Conservation (phyloP, 1,140 invertebrate genomes). For the Gyrodactylus bullatarudis region DNA sequence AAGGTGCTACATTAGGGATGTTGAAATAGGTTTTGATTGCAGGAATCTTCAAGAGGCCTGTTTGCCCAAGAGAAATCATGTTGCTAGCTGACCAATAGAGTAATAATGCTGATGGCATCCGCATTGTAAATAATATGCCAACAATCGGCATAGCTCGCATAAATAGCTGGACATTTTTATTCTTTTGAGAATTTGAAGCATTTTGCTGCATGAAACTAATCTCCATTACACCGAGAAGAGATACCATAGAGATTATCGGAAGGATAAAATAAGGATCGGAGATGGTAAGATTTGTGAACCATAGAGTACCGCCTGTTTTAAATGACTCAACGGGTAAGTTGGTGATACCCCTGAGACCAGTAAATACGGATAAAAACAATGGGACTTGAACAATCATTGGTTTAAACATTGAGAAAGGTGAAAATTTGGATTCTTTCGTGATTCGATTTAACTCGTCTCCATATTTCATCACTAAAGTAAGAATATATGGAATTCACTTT, state of each 20-base stretch:
- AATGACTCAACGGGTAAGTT: constrained; percentile 52
- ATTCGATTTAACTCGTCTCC: neutral
- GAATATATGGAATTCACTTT: neutral
- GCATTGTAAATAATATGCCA: neutral
- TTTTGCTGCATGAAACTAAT: neutral
- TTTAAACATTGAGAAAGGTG: neutral
- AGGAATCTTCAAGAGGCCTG: constrained; percentile 34
- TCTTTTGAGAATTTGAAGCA: neutral
- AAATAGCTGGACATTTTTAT: neutral
- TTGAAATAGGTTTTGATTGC: constrained; percentile 35
- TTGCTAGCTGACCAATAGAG: constrained; percentile 55
- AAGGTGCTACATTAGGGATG: constrained; percentile 30
- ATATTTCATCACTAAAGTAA: neutral
- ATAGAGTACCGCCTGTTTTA: constrained; percentile 47
- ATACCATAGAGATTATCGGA: constrained; percentile 43
- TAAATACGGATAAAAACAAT: constrained; percentile 57
- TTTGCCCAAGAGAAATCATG: constrained; percentile 41
- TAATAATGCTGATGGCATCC: constrained; percentile 31
- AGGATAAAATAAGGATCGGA: constrained; percentile 55
- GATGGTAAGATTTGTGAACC: constrained; percentile 63
- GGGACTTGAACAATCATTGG: constrained; percentile 28
- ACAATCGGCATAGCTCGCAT: neutral
- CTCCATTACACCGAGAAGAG: constrained; percentile 43
- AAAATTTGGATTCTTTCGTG: neutral
- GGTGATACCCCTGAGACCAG: constrained; percentile 44